Conservation (phyloP, 2,113 vertebrate genomes). For the Triplophysa siluroides region DNA sequence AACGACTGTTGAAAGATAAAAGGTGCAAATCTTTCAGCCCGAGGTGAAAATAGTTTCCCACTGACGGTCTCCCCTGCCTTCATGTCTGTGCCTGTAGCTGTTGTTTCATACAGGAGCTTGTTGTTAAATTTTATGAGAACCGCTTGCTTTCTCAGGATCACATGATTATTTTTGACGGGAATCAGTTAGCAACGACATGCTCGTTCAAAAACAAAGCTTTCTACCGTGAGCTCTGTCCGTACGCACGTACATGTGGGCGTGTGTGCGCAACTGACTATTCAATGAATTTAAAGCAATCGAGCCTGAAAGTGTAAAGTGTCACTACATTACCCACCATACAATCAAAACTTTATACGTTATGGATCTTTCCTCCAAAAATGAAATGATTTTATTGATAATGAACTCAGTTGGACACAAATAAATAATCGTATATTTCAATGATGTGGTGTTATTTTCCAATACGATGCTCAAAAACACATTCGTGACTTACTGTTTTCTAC, state of each 20-base stretch:
- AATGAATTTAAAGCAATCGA: background rate
- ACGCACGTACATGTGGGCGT: background rate
- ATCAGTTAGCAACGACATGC: constrained; percentile 44
- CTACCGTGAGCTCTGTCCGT: background rate
- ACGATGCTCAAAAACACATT: too few species aligned
- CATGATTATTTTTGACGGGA: constrained; percentile 40
- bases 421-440: too few species aligned
- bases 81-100: constrained; percentile 57
- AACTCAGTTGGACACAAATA: too few species aligned
- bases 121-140: constrained; percentile 52
- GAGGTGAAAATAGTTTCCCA: constrained; percentile 55
- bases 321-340: background rate
- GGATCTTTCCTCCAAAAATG: too few species aligned
- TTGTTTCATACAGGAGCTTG: constrained; percentile 49
- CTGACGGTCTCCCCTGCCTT: constrained; percentile 45
- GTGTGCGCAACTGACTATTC: background rate
- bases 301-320: background rate
- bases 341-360: too few species aligned
- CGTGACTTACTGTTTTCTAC: too few species aligned
- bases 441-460: too few species aligned
- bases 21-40: constrained; percentile 51
- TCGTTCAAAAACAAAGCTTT: background rate
- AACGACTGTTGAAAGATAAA: constrained; percentile 50
- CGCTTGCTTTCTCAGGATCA: constrained; percentile 52
- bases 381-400: too few species aligned